Conservation (phyloP, 2,888 invertebrate genomes). For the Caenorhabditis sinica region DNA sequence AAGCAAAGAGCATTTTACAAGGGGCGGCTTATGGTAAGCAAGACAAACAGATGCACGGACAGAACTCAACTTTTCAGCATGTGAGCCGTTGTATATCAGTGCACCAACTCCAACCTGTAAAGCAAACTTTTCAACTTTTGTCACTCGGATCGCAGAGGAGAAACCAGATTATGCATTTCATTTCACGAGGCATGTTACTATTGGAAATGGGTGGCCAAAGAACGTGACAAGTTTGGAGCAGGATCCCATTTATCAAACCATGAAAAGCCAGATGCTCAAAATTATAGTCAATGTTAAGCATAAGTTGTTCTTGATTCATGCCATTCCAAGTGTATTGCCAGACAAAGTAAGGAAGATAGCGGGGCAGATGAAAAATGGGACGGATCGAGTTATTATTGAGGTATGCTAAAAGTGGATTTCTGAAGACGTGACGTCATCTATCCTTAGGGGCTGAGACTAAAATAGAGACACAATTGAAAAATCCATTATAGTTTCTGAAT, state of each 20-base stretch:
- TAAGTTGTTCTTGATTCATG: constrained; percentile 33
- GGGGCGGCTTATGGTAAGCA: constrained; percentile 17
- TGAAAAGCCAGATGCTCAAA: constrained; percentile 29
- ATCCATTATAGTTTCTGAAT: no score
- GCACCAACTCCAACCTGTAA: not conserved
- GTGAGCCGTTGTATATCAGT: constrained; percentile 4
- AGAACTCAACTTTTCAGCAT: not conserved
- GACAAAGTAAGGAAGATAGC: not conserved
- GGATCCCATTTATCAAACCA: constrained; percentile 32
- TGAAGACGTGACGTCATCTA: no score
- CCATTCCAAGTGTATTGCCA: constrained; percentile 12
- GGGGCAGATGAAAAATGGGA: not conserved
- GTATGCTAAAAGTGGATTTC: not conserved
- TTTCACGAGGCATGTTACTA: not conserved
- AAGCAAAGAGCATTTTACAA: constrained; percentile 33
- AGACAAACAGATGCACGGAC: not conserved
- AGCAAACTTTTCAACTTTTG: constrained; percentile 12
- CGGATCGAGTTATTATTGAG: not conserved
- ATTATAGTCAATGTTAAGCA: constrained; percentile 16
- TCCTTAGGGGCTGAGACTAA: no score
- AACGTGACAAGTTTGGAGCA: constrained; percentile 1
- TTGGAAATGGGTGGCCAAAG: not conserved
- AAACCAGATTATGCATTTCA: constrained; percentile 42
- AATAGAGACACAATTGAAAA: no score
- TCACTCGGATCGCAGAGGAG: not conserved